phyloP scores from a whole-genome alignment of 2,797 vertebrate species.

The Serranus cabrilla region DNA sequence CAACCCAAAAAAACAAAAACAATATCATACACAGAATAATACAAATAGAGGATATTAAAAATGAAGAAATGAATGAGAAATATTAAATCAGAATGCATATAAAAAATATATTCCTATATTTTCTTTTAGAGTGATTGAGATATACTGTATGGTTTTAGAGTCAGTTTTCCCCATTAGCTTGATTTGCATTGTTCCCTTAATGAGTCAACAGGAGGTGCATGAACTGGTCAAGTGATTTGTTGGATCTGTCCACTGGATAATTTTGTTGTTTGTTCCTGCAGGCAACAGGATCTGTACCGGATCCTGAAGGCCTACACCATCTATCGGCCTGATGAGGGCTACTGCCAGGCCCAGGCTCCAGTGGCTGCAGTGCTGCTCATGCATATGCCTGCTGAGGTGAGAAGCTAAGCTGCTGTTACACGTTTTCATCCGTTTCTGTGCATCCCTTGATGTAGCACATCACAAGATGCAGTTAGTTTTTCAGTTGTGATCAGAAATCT shows the following conservation, averaged over 20 bases:
- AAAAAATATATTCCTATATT: neutral
- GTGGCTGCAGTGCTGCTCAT: conserved; percentile 94
- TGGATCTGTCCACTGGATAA: neutral
- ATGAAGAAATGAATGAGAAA: neutral
- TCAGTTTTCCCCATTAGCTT: neutral
- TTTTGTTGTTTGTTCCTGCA: conserved; percentile 62
- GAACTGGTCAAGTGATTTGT: neutral
- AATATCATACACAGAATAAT: neutral
- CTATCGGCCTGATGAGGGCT: conserved; percentile 92
- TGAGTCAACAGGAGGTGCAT: neutral
- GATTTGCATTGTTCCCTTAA: neutral
- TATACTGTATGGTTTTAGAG: too few species aligned
- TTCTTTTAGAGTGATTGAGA: neutral
- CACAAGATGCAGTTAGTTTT: too few species aligned
- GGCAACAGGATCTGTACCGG: conserved; percentile 93
- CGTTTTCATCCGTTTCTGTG: too few species aligned
- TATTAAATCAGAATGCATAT: neutral
- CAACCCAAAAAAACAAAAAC: neutral
- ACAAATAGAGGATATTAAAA: neutral
- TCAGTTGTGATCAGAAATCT: too few species aligned
- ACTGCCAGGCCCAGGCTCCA: conserved; percentile 95
- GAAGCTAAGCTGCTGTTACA: conserved; percentile 12
- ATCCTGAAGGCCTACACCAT: conserved; percentile 95
- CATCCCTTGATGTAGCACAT: too few species aligned
- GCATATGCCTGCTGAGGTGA: conserved; percentile 97